Conservation (phyloP, 2,888 invertebrate species). For the Xestia c-nigrum region DNA sequence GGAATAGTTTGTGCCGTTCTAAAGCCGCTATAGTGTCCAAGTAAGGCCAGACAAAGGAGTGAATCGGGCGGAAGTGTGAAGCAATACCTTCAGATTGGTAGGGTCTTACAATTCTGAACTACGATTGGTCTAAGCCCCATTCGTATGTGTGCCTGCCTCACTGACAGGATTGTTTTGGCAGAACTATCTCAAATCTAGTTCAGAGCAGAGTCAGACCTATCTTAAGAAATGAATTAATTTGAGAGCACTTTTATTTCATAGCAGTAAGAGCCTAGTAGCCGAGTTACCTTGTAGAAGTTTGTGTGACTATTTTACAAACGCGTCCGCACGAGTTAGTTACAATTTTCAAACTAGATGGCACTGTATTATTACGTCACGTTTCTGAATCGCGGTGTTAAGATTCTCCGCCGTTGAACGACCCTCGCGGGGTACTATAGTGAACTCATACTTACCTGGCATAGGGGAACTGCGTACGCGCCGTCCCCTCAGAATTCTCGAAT, state of each 20-base stretch:
- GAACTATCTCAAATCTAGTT: background rate
- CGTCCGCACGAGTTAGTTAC: background rate
- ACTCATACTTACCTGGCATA: conserved; percentile 38
- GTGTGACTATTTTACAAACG: background rate
- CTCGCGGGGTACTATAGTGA: background rate
- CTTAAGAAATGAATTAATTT: background rate
- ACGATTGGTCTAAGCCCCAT: background rate
- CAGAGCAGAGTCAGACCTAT: background rate
- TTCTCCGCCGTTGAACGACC: conserved; percentile 11
- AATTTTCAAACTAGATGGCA: conserved; percentile 14
- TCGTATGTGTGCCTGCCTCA: background rate
- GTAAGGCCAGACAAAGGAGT: background rate
- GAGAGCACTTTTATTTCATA: background rate
- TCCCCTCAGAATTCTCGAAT: background rate
- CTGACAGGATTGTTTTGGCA: background rate
- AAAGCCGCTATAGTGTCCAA: background rate
- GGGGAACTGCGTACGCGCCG: conserved; percentile 34
- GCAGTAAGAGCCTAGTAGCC: background rate
- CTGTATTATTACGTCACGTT: conserved; percentile 6
- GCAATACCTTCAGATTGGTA: background rate
- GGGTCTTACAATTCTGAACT: background rate
- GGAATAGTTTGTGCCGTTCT: background rate
- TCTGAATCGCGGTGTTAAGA: conserved; percentile 31
- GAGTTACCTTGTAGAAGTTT: background rate
- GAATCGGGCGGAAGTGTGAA: background rate